Evolutionary conservation across 2,113 vertebrate species (phyloP), one percentile per base, ranked within the genome.

Genomic region (Dolichotis patagonum): DNA sequence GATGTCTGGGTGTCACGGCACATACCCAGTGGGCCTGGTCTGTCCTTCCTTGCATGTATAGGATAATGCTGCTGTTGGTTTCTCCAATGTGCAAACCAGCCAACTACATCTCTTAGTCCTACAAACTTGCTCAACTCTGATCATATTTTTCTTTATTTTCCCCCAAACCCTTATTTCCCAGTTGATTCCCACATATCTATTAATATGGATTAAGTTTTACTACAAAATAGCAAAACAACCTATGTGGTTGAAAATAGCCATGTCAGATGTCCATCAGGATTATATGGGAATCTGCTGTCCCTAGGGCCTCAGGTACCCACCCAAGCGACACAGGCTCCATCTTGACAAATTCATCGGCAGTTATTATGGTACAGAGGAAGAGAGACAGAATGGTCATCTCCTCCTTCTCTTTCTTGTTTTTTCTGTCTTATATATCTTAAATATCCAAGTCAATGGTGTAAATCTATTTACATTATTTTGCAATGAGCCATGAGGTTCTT

Each of bases 41-140:
- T 9, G 26, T 56, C 7, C 0, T 0, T 7, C 7, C 7, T 8
- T 20, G 14, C 22, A 24, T 56, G 17, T 7, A 30, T 3, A 3
- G 12, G 4, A 20, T 1, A 5, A 22, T 3, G 3, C 24, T 63
- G 20, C 17, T 16, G 24, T 46, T 46, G 24, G 20, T 13, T 46
- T 92, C n/a, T 35, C 38, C 38, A 22, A 62, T 12, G 19, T 9
- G 20, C 43, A 88, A 28, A 19, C 1, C 49, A 81, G 3, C 71
- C 41, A 78, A 35, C 4, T 3, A 9, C 16, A 60, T 2, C 24
- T 56, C n/a, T 67, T 71, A 38, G n/a, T 54, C 26, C n/a, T 87
- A 54, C 3, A 80, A 38, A 38, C 9, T 35, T 4, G 1, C 43
- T 87, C 9, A 35, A 52, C 3, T 52, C 54, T 60, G 24, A 84